Conservation (phyloP, 1,140 invertebrate genomes). For the Dreissena rostriformis region DNA sequence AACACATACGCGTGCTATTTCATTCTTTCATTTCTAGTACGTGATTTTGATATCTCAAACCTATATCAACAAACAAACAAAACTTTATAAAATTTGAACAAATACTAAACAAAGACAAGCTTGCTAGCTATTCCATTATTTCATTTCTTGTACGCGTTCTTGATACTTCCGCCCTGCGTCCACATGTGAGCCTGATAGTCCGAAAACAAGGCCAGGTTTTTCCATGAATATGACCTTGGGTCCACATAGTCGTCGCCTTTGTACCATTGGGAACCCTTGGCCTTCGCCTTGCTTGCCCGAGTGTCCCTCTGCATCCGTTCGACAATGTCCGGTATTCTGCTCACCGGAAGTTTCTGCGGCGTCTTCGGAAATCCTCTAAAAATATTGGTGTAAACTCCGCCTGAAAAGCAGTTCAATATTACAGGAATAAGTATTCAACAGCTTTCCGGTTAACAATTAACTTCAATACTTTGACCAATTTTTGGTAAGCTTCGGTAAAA, state of each 20-base stretch:
- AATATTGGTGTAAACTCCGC: conserved; percentile 36
- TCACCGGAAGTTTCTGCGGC: conserved; percentile 46
- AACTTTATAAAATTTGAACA: too few species aligned
- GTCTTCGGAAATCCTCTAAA: conserved; percentile 34
- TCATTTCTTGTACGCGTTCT: conserved; percentile 45
- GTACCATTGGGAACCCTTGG: conserved; percentile 50
- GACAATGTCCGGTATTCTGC: conserved; percentile 52
- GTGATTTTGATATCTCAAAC: too few species aligned
- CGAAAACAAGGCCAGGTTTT: conserved; percentile 45
- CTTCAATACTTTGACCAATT: neutral
- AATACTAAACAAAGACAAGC: too few species aligned
- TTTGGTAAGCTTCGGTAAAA: neutral
- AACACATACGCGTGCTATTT: too few species aligned
- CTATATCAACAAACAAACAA: too few species aligned
- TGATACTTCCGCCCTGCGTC: conserved; percentile 40
- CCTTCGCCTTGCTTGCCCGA: conserved; percentile 44
- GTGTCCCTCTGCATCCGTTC: conserved; percentile 52
- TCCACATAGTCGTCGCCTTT: conserved; percentile 51
- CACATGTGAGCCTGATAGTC: conserved; percentile 56
- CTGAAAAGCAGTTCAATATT: conserved; percentile 4
- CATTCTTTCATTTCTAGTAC: too few species aligned
- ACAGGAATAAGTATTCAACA: too few species aligned
- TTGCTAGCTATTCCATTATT: neutral
- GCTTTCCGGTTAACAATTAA: neutral
- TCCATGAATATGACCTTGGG: conserved; percentile 48